Evolutionary conservation across 2,797 vertebrate genomes (phyloP).

Genomic region (Gastrophryne carolinensis): DNA sequence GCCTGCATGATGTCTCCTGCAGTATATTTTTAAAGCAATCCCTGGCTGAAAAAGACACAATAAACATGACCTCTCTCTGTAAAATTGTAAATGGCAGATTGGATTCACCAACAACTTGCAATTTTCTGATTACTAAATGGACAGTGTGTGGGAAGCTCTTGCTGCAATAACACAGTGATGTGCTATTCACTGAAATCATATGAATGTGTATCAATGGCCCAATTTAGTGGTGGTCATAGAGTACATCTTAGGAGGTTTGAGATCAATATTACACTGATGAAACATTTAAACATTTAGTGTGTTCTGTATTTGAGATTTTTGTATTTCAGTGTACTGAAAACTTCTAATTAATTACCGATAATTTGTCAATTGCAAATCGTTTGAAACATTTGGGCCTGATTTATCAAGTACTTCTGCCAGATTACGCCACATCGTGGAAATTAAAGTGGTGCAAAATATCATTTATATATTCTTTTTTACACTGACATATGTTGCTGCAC

Average conservation of each 20-base stretch:
- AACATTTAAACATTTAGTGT: too few relatives aligned
- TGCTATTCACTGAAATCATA: not conserved
- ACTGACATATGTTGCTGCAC: too few relatives aligned
- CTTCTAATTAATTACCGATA: too few relatives aligned
- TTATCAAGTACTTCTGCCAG: too few relatives aligned
- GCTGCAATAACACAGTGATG: not conserved
- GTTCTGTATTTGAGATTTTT: too few relatives aligned
- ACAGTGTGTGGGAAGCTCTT: not conserved
- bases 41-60: not conserved
- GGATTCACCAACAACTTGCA: not conserved
- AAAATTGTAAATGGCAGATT: not conserved
- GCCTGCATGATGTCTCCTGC: conserved; percentile 11
- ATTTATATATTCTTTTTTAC: too few relatives aligned
- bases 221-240: not conserved
- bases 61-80: conserved; percentile 16
- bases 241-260: not conserved
- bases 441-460: too few relatives aligned
- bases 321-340: too few relatives aligned
- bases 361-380: too few relatives aligned
- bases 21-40: conserved; percentile 25
- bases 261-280: too few relatives aligned
- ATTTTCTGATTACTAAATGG: not conserved
- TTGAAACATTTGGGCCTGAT: too few relatives aligned
- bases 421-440: too few relatives aligned
- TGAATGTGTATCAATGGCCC: not conserved